Conservation (phyloP, 2,113 vertebrate genomes). For the Hyperopisus bebe region DNA sequence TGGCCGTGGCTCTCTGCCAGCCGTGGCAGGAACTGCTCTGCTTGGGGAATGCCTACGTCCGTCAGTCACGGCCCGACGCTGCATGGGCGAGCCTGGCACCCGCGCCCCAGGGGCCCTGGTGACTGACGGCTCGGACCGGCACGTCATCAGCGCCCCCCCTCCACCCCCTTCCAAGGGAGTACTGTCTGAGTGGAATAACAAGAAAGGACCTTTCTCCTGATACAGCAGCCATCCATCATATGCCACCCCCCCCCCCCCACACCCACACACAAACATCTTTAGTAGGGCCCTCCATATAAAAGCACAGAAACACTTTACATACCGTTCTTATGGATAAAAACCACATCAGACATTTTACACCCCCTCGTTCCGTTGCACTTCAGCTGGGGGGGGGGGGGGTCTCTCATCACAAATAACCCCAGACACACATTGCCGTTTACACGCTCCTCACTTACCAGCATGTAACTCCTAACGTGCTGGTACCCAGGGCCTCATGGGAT, state of each 20-base stretch:
- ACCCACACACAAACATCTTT: neutral
- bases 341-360: neutral
- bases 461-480: neutral
- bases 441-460: neutral
- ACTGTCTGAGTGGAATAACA: conserved; percentile 31
- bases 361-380: neutral
- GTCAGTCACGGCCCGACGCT: conserved; percentile 32
- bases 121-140: conserved; percentile 44
- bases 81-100: conserved; percentile 32
- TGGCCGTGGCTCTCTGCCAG: neutral
- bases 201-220: conserved; percentile 32
- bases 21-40: neutral
- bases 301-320: neutral
- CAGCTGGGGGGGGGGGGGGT: neutral
- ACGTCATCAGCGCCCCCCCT: conserved; percentile 20
- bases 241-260: conserved; percentile 13
- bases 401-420: neutral
- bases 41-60: conserved; percentile 24
- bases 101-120: conserved; percentile 32
- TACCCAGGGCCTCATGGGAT: neutral
- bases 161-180: conserved; percentile 36
- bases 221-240: conserved; percentile 14
- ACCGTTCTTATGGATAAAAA: neutral
- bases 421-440: neutral
- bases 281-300: neutral